Base-by-base conservation (phyloP, 1,140 invertebrate species). In the Frieseomelitta varia region DNA sequence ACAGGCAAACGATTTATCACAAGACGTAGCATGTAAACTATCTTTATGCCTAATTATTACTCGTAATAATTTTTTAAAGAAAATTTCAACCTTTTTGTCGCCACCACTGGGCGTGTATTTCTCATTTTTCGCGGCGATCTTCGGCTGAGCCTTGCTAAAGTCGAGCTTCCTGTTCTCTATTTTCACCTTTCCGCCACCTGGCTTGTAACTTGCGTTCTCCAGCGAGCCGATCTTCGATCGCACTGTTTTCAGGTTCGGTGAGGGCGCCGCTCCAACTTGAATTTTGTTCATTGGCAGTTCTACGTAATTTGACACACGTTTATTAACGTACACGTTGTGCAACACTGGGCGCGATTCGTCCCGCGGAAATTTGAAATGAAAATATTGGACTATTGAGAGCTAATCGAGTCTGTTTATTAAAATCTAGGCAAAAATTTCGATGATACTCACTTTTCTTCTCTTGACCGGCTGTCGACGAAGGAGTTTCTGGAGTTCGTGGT, bases 211-310 rank as follows among this genome's bases (percentile, higher is more conserved):
- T 0, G 98, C 96, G 93, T 99, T 99, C n/a, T 98, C 97, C 91
- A 99, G 94, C 4, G 98, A 99, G 12, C 99, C 99, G 87, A 99
- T 98, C 95, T 99, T 99, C 24, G 98, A 99, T 94, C 97, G 97
- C 3, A 98, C 98, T 74, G 97, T 96, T 95, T 98, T 98, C 67
- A 99, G 94, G 93, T 99, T 99, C 39, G 98, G 98, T 39, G 98
- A 98, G 67, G 98, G 97, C 12, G 98, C 97, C 79, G 97, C 96
- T 71, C 98, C 98, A 15, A 99, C 98, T 96, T 98, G 97, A 89
- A 98, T 94, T 96, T 98, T 99, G 92, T 98, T 99, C 97, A 98
- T 98, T 78, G 98, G 98, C 87, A 99, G 93, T 96, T 97, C 96
- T 97, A 92, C 47, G 8, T 30, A 34, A 58, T 80, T 24, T 1